Percentiles rank a stretch among this genome's conserved stretches.
Evolutionary conservation across 2,888 invertebrate genomes (phyloP).

Genomic region (Epinotia brunnichana): DNA sequence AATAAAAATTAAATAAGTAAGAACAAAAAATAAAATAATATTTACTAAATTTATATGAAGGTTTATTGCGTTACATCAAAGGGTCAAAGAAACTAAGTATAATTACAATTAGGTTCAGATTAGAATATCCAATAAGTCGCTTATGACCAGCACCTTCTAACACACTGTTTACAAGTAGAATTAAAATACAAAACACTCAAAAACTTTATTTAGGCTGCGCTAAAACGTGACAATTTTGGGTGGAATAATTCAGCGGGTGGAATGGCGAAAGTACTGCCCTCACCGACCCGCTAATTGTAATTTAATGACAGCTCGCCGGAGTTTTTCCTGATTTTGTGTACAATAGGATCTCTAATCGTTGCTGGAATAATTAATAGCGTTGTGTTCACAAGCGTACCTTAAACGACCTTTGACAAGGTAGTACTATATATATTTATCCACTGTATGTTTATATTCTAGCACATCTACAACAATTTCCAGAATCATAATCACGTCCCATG

Average conservation of each 20-base stretch:
- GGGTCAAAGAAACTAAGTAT: no score
- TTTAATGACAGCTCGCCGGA: slow-evolving; percentile 57
- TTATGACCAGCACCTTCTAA: no score
- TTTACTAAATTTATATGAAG: background rate
- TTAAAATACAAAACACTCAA: slow-evolving; percentile 31
- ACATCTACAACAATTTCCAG: no score
- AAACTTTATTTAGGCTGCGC: slow-evolving; percentile 42
- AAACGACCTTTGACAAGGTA: background rate
- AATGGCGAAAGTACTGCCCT: slow-evolving; percentile 51
- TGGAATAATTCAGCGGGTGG: slow-evolving; percentile 47
- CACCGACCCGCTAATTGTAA: slow-evolving; percentile 60
- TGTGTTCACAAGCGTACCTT: slow-evolving; percentile 4
- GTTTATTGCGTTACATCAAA: no score
- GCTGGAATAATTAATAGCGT: slow-evolving; percentile 27
- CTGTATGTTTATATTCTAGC: no score
- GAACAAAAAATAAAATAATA: no score
- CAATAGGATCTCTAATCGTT: slow-evolving; percentile 34
- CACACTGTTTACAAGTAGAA: slow-evolving; percentile 20
- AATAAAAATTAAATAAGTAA: no score
- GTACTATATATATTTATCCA: background rate
- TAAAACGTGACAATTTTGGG: slow-evolving; percentile 45
- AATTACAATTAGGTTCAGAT: no score
- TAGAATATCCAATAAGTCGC: no score
- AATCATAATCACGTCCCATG: no score
- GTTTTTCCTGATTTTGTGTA: slow-evolving; percentile 48